phyloP scores from a whole-genome alignment of 2,888 invertebrate genomes.

The Harmothoe impar region DNA sequence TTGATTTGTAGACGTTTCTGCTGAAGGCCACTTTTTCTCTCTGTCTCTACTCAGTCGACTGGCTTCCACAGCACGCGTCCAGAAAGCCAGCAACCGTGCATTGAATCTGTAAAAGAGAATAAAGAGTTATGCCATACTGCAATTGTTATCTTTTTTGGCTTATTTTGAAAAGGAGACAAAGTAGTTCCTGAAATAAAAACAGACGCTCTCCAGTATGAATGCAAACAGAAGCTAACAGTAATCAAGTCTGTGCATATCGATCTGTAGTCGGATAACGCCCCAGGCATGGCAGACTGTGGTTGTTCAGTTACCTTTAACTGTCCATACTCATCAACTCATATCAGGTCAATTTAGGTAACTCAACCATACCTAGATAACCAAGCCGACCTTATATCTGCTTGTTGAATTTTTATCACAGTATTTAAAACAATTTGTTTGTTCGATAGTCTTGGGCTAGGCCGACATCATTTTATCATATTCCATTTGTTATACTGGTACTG shows the following conservation, averaged over 20 bases:
- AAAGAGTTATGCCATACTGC: background rate
- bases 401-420: no score
- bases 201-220: background rate
- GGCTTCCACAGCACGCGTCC: background rate
- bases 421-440: no score
- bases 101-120: background rate
- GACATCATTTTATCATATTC: no score
- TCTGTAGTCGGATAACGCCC: background rate
- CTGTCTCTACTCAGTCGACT: no score
- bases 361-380: no score
- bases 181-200: background rate
- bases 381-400: no score
- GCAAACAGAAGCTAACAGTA: background rate
- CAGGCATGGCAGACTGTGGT: no score
- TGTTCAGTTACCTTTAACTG: no score
- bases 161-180: background rate
- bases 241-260: background rate
- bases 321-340: no score
- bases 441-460: no score
- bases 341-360: no score
- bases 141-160: background rate
- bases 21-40: slow-evolving; percentile 1
- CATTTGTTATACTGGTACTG: no score
- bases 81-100: background rate
- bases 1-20: background rate